Conservation (phyloP, 2,113 vertebrate genomes). For the Sturnus vulgaris region DNA sequence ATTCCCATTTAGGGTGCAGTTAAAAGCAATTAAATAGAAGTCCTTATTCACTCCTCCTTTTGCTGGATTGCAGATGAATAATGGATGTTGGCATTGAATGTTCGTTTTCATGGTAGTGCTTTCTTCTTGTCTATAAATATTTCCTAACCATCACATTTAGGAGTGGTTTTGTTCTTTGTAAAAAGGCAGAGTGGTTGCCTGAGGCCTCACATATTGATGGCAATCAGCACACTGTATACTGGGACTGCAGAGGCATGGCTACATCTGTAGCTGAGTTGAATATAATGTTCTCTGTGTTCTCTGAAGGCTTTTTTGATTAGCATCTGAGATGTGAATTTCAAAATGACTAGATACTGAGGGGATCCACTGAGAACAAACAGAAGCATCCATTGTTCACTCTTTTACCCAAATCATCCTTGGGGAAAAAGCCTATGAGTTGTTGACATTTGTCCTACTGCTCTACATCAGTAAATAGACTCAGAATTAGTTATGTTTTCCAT, state of each 20-base stretch:
- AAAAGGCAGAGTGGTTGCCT: not conserved
- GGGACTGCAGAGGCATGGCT: not conserved
- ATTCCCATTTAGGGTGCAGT: not conserved
- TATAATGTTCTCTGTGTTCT: not conserved
- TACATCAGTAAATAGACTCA: not conserved
- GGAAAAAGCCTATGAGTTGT: not conserved
- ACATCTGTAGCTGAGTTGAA: not conserved
- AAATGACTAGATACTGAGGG: not conserved
- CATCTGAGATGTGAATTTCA: conserved; percentile 7
- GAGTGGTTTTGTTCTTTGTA: not conserved
- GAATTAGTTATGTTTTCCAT: not conserved
- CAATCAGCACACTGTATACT: not conserved
- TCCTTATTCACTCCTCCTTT: not conserved
- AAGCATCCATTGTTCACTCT: not conserved
- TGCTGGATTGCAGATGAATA: not conserved
- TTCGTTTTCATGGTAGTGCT: not conserved
- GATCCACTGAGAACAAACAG: not conserved
- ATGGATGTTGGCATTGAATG: not conserved
- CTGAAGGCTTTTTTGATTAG: not conserved
- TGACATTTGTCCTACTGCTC: not conserved
- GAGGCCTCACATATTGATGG: not conserved
- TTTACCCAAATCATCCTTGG: not conserved
- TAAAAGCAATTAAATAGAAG: conserved; percentile 41
- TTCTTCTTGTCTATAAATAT: conserved; percentile 16
- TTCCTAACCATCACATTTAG: not conserved